Conservation (phyloP, 1,140 invertebrate genomes). For the Ceratoteleas bidentatus region DNA sequence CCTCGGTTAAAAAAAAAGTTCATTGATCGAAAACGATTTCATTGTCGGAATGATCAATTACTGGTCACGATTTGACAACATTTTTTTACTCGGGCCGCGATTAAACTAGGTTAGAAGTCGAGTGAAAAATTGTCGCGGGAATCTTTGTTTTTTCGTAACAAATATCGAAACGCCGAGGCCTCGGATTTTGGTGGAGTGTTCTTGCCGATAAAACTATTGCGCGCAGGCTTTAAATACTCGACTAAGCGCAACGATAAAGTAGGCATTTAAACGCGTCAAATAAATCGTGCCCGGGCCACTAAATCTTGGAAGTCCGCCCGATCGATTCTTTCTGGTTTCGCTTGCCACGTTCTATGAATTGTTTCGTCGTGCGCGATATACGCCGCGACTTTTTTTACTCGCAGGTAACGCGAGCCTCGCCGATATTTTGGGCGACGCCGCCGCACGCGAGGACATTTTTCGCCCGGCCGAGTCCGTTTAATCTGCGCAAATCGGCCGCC, state of each 20-base stretch:
- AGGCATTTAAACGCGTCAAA: conserved; percentile 76
- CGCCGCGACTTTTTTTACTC: conserved; percentile 9
- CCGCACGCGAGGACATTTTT: too few relatives aligned
- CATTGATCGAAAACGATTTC: too few relatives aligned
- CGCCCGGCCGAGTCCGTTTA: too few relatives aligned
- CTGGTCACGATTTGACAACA: too few relatives aligned
- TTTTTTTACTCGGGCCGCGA: too few relatives aligned
- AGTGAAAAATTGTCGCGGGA: conserved; percentile 56
- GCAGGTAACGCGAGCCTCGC: too few relatives aligned
- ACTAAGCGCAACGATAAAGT: conserved; percentile 72
- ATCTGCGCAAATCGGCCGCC: too few relatives aligned
- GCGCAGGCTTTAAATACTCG: conserved; percentile 67
- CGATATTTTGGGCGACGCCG: too few relatives aligned
- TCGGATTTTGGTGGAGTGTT: conserved; percentile 61
- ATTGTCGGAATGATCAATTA: too few relatives aligned
- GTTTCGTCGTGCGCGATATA: conserved; percentile 51
- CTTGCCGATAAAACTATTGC: conserved; percentile 62
- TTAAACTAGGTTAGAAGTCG: conserved; percentile 42
- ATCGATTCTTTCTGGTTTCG: conserved; percentile 70
- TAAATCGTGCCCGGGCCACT: conserved; percentile 71
- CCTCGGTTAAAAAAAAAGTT: too few relatives aligned
- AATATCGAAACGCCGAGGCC: conserved; percentile 52
- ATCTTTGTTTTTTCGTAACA: conserved; percentile 54
- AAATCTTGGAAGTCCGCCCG: conserved; percentile 71
- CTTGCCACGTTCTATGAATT: conserved; percentile 53